These are phyloP conservation scores for Luscinia luscinia DNA, from an alignment of 2,797 vertebrate genomes.

Conservation along the genomic window DNA sequence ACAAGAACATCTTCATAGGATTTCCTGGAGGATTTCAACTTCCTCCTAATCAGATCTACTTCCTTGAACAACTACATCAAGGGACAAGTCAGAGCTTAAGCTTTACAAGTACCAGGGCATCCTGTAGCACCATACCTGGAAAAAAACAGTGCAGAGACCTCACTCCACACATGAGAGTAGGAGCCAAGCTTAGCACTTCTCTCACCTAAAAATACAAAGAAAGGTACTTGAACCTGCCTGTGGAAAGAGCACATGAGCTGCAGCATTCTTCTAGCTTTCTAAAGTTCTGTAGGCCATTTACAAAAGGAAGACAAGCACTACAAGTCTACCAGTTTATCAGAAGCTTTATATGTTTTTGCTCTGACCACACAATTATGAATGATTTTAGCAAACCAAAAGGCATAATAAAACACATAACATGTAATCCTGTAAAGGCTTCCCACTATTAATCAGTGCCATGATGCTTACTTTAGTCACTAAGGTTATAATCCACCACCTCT, in stretches of 20 bases:
- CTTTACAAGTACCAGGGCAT: neutral
- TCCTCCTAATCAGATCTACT: neutral
- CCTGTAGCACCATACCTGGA: neutral
- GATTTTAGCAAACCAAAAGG: neutral
- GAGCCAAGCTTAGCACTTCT: neutral
- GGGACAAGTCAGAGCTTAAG: neutral
- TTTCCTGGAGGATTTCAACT: neutral
- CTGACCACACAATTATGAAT: neutral
- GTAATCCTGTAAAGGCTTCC: neutral
- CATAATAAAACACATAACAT: neutral
- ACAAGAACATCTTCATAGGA: neutral
- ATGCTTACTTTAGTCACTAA: conserved; percentile 64
- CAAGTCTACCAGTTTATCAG: neutral
- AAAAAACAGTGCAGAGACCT: neutral
- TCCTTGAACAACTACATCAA: neutral
- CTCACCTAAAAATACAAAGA: neutral
- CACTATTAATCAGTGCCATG: neutral
- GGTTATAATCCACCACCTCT: conserved; percentile 29
- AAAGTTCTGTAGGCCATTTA: neutral
- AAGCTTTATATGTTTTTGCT: neutral
- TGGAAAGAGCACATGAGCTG: neutral
- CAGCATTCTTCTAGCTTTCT: neutral
- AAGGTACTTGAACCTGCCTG: neutral
- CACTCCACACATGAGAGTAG: neutral
- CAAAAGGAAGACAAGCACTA: neutral